Conservation (phyloP, 2,797 vertebrate genomes). For the Microcaecilia unicolor region DNA sequence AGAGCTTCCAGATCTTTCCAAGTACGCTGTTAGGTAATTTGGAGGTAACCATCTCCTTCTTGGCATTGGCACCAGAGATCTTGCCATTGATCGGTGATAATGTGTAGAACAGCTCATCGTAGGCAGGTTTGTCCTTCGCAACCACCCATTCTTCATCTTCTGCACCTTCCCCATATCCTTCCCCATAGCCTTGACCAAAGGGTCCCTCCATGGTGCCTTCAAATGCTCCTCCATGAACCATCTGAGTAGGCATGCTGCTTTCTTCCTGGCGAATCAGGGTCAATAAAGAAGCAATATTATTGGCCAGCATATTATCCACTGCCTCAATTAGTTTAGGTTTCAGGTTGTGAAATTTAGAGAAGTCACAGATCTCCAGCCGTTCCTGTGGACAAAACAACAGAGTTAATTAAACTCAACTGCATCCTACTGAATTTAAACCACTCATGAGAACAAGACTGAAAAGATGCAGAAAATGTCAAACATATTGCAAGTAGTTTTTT, state of each 20-base stretch:
- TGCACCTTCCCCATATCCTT: constrained; percentile 84
- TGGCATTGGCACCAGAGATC: constrained; percentile 85
- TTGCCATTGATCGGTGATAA: constrained; percentile 91
- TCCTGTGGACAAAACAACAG: constrained; percentile 58
- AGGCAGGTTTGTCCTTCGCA: constrained; percentile 83
- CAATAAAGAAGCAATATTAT: constrained; percentile 83
- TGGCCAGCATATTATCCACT: constrained; percentile 89
- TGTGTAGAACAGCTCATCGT: constrained; percentile 96
- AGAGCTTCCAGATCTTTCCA: constrained; percentile 95
- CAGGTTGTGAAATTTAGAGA: constrained; percentile 86
- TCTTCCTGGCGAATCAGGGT: constrained; percentile 85
- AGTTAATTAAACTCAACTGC: no score
- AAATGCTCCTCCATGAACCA: constrained; percentile 86
- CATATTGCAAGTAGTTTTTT: no score
- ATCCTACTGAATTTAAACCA: no score
- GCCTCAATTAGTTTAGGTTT: constrained; percentile 89
- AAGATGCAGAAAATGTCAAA: no score
- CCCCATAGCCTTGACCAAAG: constrained; percentile 87
- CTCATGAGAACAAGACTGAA: no score
- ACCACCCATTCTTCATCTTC: constrained; percentile 92
- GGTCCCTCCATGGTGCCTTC: constrained; percentile 85
- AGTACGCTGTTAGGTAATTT: constrained; percentile 89
- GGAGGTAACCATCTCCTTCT: constrained; percentile 95
- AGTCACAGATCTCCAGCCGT: constrained; percentile 84
- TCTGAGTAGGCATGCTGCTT: constrained; percentile 62